Evolutionary conservation across 2,113 vertebrate genomes (phyloP).

Genomic region (Desmodus rotundus): DNA sequence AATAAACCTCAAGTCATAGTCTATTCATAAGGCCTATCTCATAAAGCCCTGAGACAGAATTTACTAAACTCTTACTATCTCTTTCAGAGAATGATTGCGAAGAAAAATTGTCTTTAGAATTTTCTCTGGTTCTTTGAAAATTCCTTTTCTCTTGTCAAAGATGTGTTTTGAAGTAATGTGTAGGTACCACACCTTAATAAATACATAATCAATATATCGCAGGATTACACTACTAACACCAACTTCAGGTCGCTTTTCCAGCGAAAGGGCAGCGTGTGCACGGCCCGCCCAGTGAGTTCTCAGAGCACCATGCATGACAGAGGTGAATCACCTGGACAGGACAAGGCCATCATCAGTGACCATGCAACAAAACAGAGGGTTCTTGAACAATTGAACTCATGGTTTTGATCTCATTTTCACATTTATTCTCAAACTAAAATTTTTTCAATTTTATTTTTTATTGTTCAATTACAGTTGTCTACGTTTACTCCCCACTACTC

Average conservation of each 20-base stretch:
- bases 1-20: neutral
- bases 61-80: neutral
- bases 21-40: neutral
- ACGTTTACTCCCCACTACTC: too few relatives aligned
- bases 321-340: neutral
- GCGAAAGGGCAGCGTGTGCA: neutral
- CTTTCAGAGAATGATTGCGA: neutral
- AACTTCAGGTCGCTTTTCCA: neutral
- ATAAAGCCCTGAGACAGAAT: neutral
- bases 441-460: too few relatives aligned
- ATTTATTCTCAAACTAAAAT: neutral
- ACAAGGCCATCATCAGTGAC: neutral
- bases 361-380: neutral
- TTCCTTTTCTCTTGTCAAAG: conserved; percentile 1
- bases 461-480: too few relatives aligned
- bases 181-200: neutral
- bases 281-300: neutral
- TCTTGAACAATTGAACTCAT: neutral
- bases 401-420: conserved; percentile 13
- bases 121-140: conserved; percentile 7
- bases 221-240: neutral
- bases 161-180: neutral
- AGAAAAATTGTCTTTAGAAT: conserved; percentile 22
- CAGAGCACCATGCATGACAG: neutral
- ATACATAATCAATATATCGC: neutral